Evolutionary conservation across 2,888 invertebrate genomes (phyloP), one percentile per base, ranked within the genome.

Genomic region (Heliconius aoede): DNA sequence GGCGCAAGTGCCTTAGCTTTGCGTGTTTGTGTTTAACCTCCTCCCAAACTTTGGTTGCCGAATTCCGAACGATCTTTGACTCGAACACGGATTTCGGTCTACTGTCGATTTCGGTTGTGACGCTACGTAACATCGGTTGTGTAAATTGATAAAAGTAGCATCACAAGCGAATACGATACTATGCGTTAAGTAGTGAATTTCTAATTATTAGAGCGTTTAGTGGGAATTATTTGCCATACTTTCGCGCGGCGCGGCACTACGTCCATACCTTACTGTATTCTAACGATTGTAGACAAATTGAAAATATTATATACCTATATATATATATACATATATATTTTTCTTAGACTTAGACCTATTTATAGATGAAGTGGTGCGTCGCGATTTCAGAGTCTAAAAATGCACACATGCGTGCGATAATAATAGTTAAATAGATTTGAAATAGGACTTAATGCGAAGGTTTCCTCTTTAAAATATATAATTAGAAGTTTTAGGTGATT

Each of bases 1-100:
- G 92, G 92, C 92, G 84, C 85, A 88, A 90, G 93, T 93, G 93
- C 93, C 93, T 93, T 93, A 87, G 85, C 78, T 82, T 84, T 87
- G 87, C 88, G 89, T 83, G 85, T 86, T 86, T 65, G 21, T 15
- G 85, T 84, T 85, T 86, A 76, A 84, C 87, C 87, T 88, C 86
- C 86, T 83, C 82, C 81, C 81, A 79, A 78, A 76, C 73, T 79
- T 75, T 72, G 36, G 55, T 72, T 72, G 60, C 60, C 60, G 58
- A 32, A 36, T 55, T 78, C 36, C 26, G 72, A 76, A 58, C 76
- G 74, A 74, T 76, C 55, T 55, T 72, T 72, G 73, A 78, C 78
- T 75, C 69, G 55, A 24, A 32, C 55, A 51, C 62, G 40, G 61
- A 67, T 72, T 67, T 74, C 58, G 40, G 36, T 55, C 28, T 21